Evolutionary conservation across 2,797 vertebrate genomes (phyloP).

Genomic region (Pseudomugil gertrudae): DNA sequence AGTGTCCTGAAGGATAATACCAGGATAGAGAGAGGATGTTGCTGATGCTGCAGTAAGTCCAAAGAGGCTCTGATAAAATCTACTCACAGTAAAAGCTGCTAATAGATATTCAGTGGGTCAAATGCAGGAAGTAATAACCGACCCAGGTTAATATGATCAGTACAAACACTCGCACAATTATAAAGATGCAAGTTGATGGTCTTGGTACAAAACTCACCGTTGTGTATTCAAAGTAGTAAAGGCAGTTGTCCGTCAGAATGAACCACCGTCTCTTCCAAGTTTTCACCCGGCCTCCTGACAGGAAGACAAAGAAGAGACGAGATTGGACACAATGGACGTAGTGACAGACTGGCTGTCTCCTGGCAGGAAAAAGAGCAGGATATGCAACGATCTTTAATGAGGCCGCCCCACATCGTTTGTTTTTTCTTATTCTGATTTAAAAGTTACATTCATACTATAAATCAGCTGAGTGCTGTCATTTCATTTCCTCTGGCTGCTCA

Average conservation of each 20-base stretch:
- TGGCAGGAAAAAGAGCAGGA: constrained; percentile 48
- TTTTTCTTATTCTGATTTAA: constrained; percentile 1
- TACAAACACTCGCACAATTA: not conserved
- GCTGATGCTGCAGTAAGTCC: constrained; percentile 64
- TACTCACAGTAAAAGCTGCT: constrained; percentile 9
- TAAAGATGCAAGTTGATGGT: constrained; percentile 5
- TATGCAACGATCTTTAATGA: constrained; percentile 31
- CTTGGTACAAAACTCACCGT: constrained; percentile 82
- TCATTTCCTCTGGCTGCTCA: constrained; percentile 10
- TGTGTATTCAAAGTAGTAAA: constrained; percentile 96
- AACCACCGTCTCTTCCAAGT: constrained; percentile 96
- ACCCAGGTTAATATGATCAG: not conserved
- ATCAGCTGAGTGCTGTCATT: constrained; percentile 15
- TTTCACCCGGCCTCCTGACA: constrained; percentile 91
- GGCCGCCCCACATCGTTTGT: not conserved
- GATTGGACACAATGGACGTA: constrained; percentile 53
- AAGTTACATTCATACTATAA: not conserved
- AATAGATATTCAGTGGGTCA: constrained; percentile 2
- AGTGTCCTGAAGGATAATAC: constrained; percentile 68
- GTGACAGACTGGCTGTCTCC: constrained; percentile 64
- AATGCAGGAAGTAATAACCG: not conserved
- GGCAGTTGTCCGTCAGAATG: constrained; percentile 94
- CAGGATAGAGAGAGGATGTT: constrained; percentile 56
- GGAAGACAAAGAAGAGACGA: constrained; percentile 63
- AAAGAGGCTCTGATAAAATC: constrained; percentile 35